These are phyloP conservation scores for Leuctra nigra DNA, from an alignment of 2,888 invertebrate genomes.

Conservation along the genomic window DNA sequence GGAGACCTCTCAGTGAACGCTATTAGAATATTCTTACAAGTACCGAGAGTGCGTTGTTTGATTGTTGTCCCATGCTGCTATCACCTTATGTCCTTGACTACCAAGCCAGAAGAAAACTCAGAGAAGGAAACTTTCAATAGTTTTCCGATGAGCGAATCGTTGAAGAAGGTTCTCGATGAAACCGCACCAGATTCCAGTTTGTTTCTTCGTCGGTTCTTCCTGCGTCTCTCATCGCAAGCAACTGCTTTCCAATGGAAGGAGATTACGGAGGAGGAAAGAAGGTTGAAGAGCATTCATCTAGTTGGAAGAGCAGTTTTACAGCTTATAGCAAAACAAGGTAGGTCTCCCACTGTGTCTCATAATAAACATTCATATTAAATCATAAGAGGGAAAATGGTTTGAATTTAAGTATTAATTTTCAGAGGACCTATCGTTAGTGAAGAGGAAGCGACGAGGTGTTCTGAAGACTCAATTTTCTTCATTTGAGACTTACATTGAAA, in stretches of 20 bases:
- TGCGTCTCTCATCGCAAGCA: constrained; percentile 66
- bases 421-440: constrained; percentile 19
- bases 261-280: constrained; percentile 44
- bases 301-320: constrained; percentile 53
- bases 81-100: constrained; percentile 47
- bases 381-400: too few relatives aligned
- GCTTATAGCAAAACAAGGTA: constrained; percentile 51
- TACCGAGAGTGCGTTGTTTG: constrained; percentile 35
- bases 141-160: constrained; percentile 57
- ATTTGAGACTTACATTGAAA: constrained; percentile 26
- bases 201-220: constrained; percentile 56
- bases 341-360: too few relatives aligned
- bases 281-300: constrained; percentile 44
- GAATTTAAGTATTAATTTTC: constrained; percentile 7
- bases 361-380: too few relatives aligned
- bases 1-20: constrained; percentile 66
- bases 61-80: constrained; percentile 75
- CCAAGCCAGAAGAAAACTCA: constrained; percentile 25
- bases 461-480: constrained; percentile 16
- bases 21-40: constrained; percentile 50
- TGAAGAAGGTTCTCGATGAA: constrained; percentile 49
- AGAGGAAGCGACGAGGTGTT: constrained; percentile 21
- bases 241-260: constrained; percentile 47
- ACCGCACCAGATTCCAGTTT: constrained; percentile 47
- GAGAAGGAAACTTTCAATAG: constrained; percentile 34